Conservation (phyloP, 2,888 invertebrate genomes). For the Ennomos erosarius region DNA sequence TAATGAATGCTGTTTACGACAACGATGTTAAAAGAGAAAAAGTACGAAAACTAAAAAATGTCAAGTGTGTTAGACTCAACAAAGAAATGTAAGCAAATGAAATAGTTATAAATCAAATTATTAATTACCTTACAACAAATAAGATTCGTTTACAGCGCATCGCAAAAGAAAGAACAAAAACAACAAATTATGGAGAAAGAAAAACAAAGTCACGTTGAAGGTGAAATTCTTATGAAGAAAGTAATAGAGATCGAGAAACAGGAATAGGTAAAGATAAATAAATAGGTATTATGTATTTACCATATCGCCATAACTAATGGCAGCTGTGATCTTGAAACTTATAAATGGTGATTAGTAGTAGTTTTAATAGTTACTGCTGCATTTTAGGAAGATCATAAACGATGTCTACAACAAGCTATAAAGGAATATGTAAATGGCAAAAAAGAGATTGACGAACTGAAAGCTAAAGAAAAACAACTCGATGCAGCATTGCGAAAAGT, state of each 20-base stretch:
- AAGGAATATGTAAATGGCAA: conserved; percentile 44
- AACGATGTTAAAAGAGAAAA: conserved; percentile 13
- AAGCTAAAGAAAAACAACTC: conserved; percentile 40
- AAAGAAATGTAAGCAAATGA: conserved; percentile 54
- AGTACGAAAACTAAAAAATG: conserved; percentile 34
- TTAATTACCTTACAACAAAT: background rate
- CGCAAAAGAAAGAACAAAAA: conserved; percentile 40
- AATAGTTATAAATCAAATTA: background rate
- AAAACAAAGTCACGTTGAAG: conserved; percentile 42
- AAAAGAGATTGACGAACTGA: conserved; percentile 41
- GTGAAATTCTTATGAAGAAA: conserved; percentile 44
- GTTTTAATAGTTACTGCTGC: background rate
- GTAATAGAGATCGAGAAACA: conserved; percentile 43
- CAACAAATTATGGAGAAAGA: conserved; percentile 40
- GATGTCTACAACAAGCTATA: conserved; percentile 41
- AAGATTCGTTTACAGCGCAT: conserved; percentile 37
- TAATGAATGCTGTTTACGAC: conserved; percentile 12
- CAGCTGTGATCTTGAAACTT: no score
- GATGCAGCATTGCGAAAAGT: conserved; percentile 45
- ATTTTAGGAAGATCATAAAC: conserved; percentile 43
- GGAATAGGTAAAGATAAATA: conserved; percentile 37
- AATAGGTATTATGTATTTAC: no score
- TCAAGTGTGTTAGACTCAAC: conserved; percentile 52
- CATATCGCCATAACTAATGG: no score
- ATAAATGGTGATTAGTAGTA: no score